These are phyloP conservation scores for Hyles euphorbiae DNA, from an alignment of 1,140 invertebrate genomes.

Conservation along the genomic window DNA sequence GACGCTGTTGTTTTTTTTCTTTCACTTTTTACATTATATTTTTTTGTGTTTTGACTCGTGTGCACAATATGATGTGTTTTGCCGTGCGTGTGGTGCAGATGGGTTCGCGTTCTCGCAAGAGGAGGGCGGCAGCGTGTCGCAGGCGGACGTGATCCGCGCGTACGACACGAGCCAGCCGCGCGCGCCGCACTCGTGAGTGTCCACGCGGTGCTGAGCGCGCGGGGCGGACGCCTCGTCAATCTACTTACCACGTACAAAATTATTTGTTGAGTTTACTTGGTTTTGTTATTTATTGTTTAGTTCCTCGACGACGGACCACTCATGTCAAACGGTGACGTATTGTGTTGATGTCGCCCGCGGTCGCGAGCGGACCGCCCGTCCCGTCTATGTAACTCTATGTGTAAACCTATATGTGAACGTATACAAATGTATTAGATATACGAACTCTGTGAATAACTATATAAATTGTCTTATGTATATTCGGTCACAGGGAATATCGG, in stretches of 20 bases:
- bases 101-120: slow-evolving; percentile 99
- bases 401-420: no score
- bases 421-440: no score
- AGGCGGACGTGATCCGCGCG: slow-evolving; percentile 93
- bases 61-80: not conserved
- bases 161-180: slow-evolving; percentile 94
- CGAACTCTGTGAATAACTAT: no score
- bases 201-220: slow-evolving; percentile 2
- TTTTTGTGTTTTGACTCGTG: not conserved
- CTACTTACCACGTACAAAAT: slow-evolving; percentile 14
- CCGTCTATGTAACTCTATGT: no score
- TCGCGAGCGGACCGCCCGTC: no score
- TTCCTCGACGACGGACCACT: no score
- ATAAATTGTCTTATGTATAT: slow-evolving; percentile 3
- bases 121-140: slow-evolving; percentile 94
- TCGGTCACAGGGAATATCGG: slow-evolving; percentile 5
- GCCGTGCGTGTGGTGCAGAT: slow-evolving; percentile 78
- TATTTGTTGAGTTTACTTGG: not conserved
- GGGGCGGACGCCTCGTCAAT: no score
- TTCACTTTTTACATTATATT: not conserved
- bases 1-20: not conserved
- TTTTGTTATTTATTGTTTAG: no score
- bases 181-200: slow-evolving; percentile 82
- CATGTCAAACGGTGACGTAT: no score
- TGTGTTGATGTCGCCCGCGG: no score